These are phyloP conservation scores for Lipotes vexillifer DNA, from an alignment of 2,113 vertebrate species.

Conservation along the genomic window DNA sequence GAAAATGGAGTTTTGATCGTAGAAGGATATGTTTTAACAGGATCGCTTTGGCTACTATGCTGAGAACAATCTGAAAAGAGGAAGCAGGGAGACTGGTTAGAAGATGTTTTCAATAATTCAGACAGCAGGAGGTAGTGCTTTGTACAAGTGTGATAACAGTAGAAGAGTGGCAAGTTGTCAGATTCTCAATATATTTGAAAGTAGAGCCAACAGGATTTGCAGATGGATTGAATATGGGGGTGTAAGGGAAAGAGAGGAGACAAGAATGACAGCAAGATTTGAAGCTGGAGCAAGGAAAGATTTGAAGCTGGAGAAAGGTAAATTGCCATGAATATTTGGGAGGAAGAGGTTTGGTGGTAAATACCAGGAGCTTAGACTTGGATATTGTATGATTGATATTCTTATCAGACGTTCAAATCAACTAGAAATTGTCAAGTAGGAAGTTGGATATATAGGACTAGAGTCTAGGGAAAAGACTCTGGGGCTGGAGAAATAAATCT, in stretches of 20 bases:
- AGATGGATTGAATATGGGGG: not conserved
- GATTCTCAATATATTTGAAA: not conserved
- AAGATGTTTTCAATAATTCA: not conserved
- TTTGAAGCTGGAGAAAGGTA: not conserved
- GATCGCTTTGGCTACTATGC: not conserved
- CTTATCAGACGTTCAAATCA: not conserved
- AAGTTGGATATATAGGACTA: not conserved
- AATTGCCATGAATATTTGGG: not conserved
- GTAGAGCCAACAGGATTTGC: not conserved
- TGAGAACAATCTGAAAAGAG: not conserved
- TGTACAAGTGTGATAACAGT: not conserved
- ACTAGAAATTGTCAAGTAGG: not conserved
- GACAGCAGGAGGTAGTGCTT: not conserved
- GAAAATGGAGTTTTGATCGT: not conserved
- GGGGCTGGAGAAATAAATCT: not conserved
- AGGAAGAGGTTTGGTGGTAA: not conserved
- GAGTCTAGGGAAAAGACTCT: not conserved
- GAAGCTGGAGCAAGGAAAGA: not conserved
- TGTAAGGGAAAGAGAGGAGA: not conserved
- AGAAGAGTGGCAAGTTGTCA: not conserved
- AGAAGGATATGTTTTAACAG: not conserved
- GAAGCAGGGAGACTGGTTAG: not conserved
- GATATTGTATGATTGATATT: not conserved
- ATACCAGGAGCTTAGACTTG: not conserved
- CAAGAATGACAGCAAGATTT: not conserved